A percentile compares a stretch with the other conserved stretches of the same genome.
phyloP scores from a whole-genome alignment of 2,113 vertebrate genomes.

The Porphyrio hochstetteri region DNA sequence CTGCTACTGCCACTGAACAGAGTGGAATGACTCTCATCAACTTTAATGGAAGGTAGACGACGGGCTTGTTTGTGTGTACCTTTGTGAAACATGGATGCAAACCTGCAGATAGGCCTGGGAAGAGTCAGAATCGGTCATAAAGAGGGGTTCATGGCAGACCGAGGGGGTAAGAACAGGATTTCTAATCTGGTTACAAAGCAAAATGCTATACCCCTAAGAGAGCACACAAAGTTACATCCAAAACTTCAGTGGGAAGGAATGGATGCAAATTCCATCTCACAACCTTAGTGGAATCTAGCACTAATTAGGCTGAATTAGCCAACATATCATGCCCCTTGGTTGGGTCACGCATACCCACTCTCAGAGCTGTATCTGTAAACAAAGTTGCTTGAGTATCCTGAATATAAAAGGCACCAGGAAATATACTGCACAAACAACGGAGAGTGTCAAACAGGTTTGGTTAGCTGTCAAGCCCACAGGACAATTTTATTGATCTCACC shows the following conservation, averaged over 20 bases:
- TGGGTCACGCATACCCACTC: not conserved
- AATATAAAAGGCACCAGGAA: not conserved
- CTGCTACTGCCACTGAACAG: not conserved
- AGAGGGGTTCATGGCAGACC: not conserved
- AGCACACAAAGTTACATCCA: not conserved
- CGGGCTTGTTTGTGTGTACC: not conserved
- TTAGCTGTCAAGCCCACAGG: not conserved
- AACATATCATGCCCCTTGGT: not conserved
- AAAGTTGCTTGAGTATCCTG: not conserved
- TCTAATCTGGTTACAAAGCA: not conserved
- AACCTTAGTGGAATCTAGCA: not conserved
- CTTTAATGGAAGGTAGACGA: not conserved
- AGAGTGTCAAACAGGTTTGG: not conserved
- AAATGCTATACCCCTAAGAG: fast-evolving
- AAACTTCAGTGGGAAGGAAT: not conserved
- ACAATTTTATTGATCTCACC: not conserved
- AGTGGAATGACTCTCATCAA: not conserved
- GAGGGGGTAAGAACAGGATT: not conserved
- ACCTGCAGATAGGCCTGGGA: not conserved
- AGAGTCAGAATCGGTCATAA: not conserved
- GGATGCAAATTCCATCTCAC: not conserved
- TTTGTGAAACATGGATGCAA: not conserved
- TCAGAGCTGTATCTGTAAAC: fast-evolving
- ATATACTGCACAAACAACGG: not conserved
- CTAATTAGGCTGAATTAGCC: not conserved